Percentiles rank a stretch among this genome's conserved stretches.
These are phyloP conservation scores for Oryzias curvinotus DNA, from an alignment of 2,113 vertebrate species.

Conservation along the genomic window DNA sequence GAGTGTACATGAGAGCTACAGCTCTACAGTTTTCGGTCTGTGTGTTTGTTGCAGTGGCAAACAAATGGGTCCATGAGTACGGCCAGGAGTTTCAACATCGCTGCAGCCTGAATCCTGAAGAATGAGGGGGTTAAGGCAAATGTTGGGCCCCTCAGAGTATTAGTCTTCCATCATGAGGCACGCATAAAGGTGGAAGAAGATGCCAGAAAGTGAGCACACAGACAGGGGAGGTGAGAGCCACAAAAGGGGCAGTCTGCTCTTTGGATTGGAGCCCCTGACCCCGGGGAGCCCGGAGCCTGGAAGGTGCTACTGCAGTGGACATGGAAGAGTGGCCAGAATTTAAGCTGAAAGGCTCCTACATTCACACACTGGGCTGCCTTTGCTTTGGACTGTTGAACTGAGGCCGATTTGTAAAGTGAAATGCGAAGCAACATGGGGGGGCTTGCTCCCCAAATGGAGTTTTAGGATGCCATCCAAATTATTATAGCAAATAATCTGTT, in stretches of 20 bases:
- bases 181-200: constrained; percentile 15
- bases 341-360: constrained; percentile 43
- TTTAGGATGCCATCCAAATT: no score
- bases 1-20: no score
- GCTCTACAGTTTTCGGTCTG: background rate
- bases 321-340: constrained; percentile 6
- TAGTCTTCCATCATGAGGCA: constrained; percentile 51
- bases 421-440: no score
- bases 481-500: no score
- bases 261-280: constrained; percentile 42
- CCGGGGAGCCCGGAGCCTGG: constrained; percentile 34
- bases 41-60: constrained; percentile 83
- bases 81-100: constrained; percentile 90
- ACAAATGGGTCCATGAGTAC: constrained; percentile 93
- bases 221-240: constrained; percentile 10
- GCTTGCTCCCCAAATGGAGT: no score
- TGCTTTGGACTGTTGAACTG: no score
- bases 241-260: constrained; percentile 11
- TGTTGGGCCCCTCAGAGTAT: constrained; percentile 48
- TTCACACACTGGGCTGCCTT: background rate
- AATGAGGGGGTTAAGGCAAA: constrained; percentile 67
- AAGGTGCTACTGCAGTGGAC: constrained; percentile 29
- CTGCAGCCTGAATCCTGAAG: constrained; percentile 78
- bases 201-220: constrained; percentile 30
- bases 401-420: no score